These are phyloP conservation scores for Hesperia comma DNA, from an alignment of 2,888 invertebrate genomes.

Conservation along the genomic window DNA sequence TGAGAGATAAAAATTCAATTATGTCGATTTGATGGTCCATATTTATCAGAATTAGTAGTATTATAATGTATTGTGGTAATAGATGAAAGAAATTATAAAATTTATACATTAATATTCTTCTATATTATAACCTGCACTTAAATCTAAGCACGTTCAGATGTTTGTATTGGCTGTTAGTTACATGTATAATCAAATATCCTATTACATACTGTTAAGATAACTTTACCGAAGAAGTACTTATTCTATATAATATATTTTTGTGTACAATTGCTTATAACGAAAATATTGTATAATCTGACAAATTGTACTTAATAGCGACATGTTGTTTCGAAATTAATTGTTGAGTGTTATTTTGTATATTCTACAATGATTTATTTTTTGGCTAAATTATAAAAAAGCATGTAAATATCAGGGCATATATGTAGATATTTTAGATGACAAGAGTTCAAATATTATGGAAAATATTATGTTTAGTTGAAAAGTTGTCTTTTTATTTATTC, in stretches of 20 bases:
- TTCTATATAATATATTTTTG: conserved; percentile 60
- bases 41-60: not conserved
- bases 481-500: conserved; percentile 21
- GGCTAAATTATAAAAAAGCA: conserved; percentile 61
- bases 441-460: conserved; percentile 82
- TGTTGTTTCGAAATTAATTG: conserved; percentile 70
- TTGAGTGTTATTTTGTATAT: conserved; percentile 75
- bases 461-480: conserved; percentile 81
- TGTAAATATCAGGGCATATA: conserved; percentile 78
- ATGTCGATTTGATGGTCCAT: conserved; percentile 20
- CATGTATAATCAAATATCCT: conserved; percentile 25
- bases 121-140: conserved; percentile 20
- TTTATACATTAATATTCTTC: conserved; percentile 22
- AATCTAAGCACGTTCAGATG: conserved; percentile 29
- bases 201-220: conserved; percentile 22
- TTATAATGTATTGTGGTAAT: conserved; percentile 3
- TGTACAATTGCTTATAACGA: conserved; percentile 54
- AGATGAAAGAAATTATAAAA: conserved; percentile 7
- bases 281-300: conserved; percentile 55
- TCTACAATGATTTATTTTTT: conserved; percentile 73
- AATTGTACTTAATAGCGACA: conserved; percentile 72
- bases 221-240: conserved; percentile 48
- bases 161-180: conserved; percentile 33
- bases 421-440: conserved; percentile 81
- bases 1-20: too few species aligned